phyloP scores from a whole-genome alignment of 2,113 vertebrate species.

The Phycodurus eques region DNA sequence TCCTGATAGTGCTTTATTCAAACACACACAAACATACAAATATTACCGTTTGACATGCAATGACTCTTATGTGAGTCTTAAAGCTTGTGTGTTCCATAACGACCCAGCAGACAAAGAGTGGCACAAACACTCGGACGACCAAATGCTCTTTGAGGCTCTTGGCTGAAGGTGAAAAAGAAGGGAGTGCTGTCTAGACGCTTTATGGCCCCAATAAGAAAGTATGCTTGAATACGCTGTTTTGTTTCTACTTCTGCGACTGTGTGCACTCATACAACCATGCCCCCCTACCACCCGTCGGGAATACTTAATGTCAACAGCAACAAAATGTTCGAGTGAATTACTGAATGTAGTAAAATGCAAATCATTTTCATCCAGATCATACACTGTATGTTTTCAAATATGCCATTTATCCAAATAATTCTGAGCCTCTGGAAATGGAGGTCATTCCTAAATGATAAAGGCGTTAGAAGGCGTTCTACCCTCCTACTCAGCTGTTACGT shows the following conservation, averaged over 20 bases:
- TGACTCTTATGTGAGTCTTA: not conserved
- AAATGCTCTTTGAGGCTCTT: constrained; percentile 68
- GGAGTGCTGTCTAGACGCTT: constrained; percentile 99
- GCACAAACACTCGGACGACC: constrained; percentile 68
- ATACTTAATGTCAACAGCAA: not conserved
- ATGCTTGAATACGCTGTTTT: constrained; percentile 82
- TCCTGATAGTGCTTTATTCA: not conserved
- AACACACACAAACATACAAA: not conserved
- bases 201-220: constrained; percentile 97
- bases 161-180: constrained; percentile 77
- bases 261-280: constrained; percentile 56
- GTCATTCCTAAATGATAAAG: not conserved
- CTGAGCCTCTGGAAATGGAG: not conserved
- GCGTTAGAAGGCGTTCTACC: too few relatives aligned
- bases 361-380: not conserved
- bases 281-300: not conserved
- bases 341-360: not conserved
- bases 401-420: not conserved
- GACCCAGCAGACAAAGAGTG: constrained; percentile 67
- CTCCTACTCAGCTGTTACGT: too few relatives aligned
- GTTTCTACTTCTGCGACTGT: constrained; percentile 75
- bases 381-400: not conserved
- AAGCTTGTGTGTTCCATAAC: constrained; percentile 44
- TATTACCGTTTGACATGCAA: not conserved
- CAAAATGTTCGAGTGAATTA: not conserved